Conservation (phyloP, 2,888 invertebrate species). For the Phengaris alcon region DNA sequence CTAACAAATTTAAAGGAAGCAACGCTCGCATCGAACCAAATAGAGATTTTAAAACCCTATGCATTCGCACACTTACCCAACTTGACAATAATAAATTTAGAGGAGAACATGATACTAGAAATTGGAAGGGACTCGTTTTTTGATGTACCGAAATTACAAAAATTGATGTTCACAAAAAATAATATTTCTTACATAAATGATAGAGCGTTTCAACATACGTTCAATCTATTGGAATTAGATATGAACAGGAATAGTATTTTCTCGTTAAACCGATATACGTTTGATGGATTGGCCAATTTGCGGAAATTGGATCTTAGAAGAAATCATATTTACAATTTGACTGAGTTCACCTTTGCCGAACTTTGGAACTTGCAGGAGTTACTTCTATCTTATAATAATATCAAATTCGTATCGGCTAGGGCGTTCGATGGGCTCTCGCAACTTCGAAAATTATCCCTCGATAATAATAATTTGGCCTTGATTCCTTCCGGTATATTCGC, state of each 20-base stretch:
- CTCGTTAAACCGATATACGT: slow-evolving; percentile 86
- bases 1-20: slow-evolving; percentile 83
- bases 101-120: slow-evolving; percentile 88
- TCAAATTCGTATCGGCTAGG: slow-evolving; percentile 86
- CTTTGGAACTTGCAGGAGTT: slow-evolving; percentile 86
- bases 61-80: slow-evolving; percentile 86
- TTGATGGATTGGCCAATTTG: slow-evolving; percentile 86
- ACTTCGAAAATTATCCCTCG: slow-evolving; percentile 84
- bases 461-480: slow-evolving; percentile 86
- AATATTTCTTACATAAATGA: slow-evolving; percentile 91
- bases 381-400: slow-evolving; percentile 83
- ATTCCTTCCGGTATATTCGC: slow-evolving; percentile 86
- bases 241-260: slow-evolving; percentile 88
- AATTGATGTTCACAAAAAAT: slow-evolving; percentile 91
- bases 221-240: slow-evolving; percentile 88
- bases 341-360: slow-evolving; percentile 88
- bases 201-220: slow-evolving; percentile 87
- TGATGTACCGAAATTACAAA: slow-evolving; percentile 84
- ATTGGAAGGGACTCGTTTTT: slow-evolving; percentile 86
- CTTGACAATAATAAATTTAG: slow-evolving; percentile 83
- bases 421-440: slow-evolving; percentile 88
- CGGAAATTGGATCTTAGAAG: slow-evolving; percentile 85
- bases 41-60: slow-evolving; percentile 82
- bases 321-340: slow-evolving; percentile 87
- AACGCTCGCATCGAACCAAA: slow-evolving; percentile 83